Evolutionary conservation across 2,113 vertebrate genomes (phyloP).

Genomic region (Burhinus bistriatus): DNA sequence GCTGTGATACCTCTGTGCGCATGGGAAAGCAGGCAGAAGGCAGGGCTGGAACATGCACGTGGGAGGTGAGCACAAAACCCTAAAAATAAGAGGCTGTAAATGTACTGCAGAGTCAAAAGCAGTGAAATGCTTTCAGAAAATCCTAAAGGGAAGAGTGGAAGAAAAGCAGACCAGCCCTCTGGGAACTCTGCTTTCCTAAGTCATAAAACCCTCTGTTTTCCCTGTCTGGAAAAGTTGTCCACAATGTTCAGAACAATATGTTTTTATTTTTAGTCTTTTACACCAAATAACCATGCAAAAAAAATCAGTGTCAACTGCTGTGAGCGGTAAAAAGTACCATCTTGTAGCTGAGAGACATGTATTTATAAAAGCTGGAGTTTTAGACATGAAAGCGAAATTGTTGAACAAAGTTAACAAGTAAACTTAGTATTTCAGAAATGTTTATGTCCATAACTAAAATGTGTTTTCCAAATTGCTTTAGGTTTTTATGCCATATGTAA

Average conservation of each 20-base stretch:
- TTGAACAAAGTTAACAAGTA: neutral
- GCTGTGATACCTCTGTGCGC: neutral
- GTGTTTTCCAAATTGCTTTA: neutral
- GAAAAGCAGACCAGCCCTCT: slow-evolving; percentile 36
- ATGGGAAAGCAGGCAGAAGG: neutral
- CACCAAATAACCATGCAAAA: neutral
- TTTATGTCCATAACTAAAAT: neutral
- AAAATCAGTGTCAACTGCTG: neutral
- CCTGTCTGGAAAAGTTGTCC: slow-evolving; percentile 54
- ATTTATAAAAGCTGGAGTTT: neutral
- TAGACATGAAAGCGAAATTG: neutral
- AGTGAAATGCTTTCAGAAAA: slow-evolving; percentile 47
- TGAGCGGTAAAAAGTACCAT: neutral
- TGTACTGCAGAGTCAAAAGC: neutral
- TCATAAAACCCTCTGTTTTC: slow-evolving; percentile 62
- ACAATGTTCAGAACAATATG: slow-evolving; percentile 43
- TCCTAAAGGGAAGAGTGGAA: slow-evolving; percentile 17
- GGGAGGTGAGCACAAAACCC: neutral
- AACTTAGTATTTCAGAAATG: neutral
- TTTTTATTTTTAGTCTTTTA: slow-evolving; percentile 59
- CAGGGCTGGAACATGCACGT: neutral
- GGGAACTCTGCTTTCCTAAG: slow-evolving; percentile 54
- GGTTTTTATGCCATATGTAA: neutral
- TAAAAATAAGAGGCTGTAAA: slow-evolving; percentile 18
- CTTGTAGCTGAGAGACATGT: neutral